These are phyloP conservation scores for Fringilla coelebs DNA, from an alignment of 2,797 vertebrate genomes.

Conservation along the genomic window DNA sequence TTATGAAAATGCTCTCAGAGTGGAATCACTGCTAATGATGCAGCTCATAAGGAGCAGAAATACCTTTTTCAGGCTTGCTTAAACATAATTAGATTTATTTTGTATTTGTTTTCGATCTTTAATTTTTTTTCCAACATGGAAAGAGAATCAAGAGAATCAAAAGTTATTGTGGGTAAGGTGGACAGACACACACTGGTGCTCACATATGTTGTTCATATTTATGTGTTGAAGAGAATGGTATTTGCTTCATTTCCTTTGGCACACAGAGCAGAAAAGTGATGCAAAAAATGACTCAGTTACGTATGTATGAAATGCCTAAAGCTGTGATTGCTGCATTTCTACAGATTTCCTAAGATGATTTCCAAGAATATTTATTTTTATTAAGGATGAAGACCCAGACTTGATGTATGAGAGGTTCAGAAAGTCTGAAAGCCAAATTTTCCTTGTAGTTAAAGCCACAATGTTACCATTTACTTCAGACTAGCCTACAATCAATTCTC, in stretches of 20 bases:
- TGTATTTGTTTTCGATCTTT: neutral
- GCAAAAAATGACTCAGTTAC: neutral
- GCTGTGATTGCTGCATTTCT: neutral
- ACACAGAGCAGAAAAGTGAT: neutral
- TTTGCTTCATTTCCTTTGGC: neutral
- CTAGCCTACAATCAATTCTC: neutral
- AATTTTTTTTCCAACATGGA: neutral
- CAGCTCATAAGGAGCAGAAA: neutral
- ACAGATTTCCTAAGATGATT: neutral
- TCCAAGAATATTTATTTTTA: neutral
- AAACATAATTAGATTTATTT: neutral
- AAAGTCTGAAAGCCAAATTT: neutral
- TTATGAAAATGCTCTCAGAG: neutral
- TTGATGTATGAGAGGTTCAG: neutral
- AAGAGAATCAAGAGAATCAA: neutral
- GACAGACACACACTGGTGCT: neutral
- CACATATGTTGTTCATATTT: rapidly evolving
- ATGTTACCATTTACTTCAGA: neutral
- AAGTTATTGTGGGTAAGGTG: neutral
- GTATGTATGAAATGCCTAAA: neutral
- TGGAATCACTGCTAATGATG: neutral
- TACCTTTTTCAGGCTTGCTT: neutral
- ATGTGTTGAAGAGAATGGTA: neutral
- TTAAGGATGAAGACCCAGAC: neutral
- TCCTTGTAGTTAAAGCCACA: neutral